Base-by-base conservation (phyloP, 2,888 invertebrate genomes). In the Ellobium chinense region DNA sequence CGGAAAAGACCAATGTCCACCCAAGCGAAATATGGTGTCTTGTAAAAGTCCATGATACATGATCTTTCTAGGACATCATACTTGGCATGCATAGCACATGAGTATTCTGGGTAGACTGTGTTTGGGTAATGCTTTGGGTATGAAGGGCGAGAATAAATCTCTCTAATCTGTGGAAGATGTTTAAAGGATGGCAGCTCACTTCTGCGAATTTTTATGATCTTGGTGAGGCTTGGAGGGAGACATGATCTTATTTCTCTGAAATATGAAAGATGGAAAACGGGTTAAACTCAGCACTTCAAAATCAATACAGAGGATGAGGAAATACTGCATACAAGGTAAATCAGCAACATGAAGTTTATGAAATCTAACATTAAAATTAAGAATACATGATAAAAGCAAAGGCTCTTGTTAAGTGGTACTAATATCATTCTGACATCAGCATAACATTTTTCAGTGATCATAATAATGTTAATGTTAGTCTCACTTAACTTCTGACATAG, bases 11-110 rank as follows among this genome's bases (percentile, higher is more conserved):
- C 80, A 0, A 83, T 74, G 72, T 86, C 86, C 4, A 86, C 29
- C 86, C 86, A 86, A 4, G 86, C 85, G 75, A 85, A 85, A 46
- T 80, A 84, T 27, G 83, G 80, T 12, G 83, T 85, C 29, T 81
- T 72, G 36, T 81, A 86, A 29, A 39, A 78, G 66, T 86, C 82
- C 14, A 54, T 60, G 7, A 78, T 56, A 1, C 70, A 56, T 2
- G 83, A 78, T 24, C 18, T 56, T 46, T 80, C 73, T 46, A 86
- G 60, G 7, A 85, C 79, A 68, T 85, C 86, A 66, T 85, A 86
- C 37, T 86, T 86, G 5, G 86, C 84, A 81, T 84, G 84, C 62
- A 80, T 84, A 18, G 82, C 83, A 79, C 85, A 83, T 34, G 84
- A 69, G 56, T 84, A 85, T 60, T 83, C 83, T 21, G 86, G 70